Percentiles rank a stretch among this genome's conserved stretches.
phyloP scores from a whole-genome alignment of 2,113 vertebrate genomes.

The Pelecanus crispus region DNA sequence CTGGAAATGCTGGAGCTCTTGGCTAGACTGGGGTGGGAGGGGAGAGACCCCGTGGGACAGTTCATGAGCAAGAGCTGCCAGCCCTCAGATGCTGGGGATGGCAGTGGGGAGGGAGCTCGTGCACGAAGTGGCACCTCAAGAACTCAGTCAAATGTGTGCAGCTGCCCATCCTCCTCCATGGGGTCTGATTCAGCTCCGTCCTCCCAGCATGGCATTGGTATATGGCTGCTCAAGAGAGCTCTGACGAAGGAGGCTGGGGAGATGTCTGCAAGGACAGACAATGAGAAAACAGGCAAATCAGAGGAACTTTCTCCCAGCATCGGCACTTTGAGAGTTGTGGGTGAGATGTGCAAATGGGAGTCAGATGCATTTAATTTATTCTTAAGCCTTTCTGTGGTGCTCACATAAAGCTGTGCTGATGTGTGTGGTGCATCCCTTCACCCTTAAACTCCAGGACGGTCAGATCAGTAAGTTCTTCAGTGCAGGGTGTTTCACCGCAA shows the following conservation, averaged over 20 bases:
- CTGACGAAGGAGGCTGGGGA: neutral
- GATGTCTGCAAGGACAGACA: neutral
- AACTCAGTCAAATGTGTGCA: accelerated
- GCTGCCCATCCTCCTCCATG: neutral
- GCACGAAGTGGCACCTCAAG: neutral
- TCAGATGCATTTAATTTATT: neutral
- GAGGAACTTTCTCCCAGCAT: neutral
- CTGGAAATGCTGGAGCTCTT: neutral
- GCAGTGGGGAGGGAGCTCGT: neutral
- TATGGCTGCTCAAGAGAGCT: neutral
- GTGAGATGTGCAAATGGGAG: neutral
- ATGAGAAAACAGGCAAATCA: neutral
- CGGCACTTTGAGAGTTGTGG: neutral
- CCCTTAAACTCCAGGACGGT: neutral
- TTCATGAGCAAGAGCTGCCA: accelerated
- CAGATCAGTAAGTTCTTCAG: neutral
- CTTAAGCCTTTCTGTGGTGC: neutral
- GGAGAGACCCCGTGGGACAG: neutral
- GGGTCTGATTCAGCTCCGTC: neutral
- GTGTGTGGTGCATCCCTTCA: neutral
- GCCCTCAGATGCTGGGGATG: neutral
- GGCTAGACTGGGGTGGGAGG: neutral
- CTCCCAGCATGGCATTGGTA: accelerated
- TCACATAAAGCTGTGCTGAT: neutral
- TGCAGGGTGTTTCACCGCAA: neutral